Evolutionary conservation across 2,113 vertebrate genomes (phyloP).

Genomic region (Isurus oxyrinchus): DNA sequence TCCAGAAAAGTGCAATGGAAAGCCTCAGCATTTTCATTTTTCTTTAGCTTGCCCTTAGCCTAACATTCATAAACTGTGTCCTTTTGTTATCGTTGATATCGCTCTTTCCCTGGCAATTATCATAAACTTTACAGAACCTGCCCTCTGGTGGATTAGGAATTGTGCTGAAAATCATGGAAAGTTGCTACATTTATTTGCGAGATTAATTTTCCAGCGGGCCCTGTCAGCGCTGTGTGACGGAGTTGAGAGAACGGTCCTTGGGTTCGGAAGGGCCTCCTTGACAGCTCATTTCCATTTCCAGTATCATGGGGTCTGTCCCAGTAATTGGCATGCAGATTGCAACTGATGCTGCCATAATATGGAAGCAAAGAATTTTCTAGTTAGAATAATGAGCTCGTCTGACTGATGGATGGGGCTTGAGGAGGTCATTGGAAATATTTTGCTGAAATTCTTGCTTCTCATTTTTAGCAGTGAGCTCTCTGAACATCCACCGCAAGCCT

Average conservation of each 20-base stretch:
- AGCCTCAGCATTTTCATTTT: neutral
- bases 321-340: slow-evolving; percentile 99
- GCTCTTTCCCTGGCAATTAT: slow-evolving; percentile 63
- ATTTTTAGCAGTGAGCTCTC: slow-evolving; percentile 1
- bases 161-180: slow-evolving; percentile 59
- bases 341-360: slow-evolving; percentile 85
- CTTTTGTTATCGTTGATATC: slow-evolving; percentile 34
- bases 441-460: slow-evolving; percentile 45
- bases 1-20: neutral
- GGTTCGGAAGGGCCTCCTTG: slow-evolving; percentile 54
- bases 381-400: slow-evolving; percentile 91
- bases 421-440: slow-evolving; percentile 77
- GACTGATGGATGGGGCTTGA: slow-evolving; percentile 94
- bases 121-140: slow-evolving; percentile 69
- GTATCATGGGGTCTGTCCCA: slow-evolving; percentile 94
- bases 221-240: slow-evolving; percentile 54
- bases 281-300: slow-evolving; percentile 95
- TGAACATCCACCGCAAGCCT: neutral
- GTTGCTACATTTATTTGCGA: slow-evolving; percentile 71
- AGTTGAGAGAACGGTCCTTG: slow-evolving; percentile 43
- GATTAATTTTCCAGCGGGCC: slow-evolving; percentile 82
- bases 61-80: slow-evolving; percentile 30
- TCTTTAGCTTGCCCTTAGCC: slow-evolving; percentile 13
- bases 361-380: slow-evolving; percentile 80
- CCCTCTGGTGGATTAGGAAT: slow-evolving; percentile 69